Base-by-base conservation (phyloP, 2,888 invertebrate genomes). In the Beris morrisii region DNA sequence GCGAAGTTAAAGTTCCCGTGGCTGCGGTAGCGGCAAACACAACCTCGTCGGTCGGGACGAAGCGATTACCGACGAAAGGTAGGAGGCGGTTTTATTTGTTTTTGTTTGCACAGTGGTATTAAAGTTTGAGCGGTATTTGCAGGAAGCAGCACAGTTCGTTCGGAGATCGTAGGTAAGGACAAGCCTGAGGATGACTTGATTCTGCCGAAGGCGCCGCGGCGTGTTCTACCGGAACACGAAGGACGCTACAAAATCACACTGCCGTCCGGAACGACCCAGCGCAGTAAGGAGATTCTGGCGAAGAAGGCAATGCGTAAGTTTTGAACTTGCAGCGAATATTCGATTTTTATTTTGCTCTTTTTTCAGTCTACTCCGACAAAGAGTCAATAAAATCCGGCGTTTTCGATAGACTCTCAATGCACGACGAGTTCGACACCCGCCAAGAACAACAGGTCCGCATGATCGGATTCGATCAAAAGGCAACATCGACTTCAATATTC, bases 241-340 rank as follows among this genome's bases (percentile, higher is more conserved):
- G 85, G 84, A 7, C 78, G 80, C 66, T 85, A 85, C 73, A 84
- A 83, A 73, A 82, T 85, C 1, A 84, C 80, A 66, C 77, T 85
- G 73, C 85, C 85, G 0, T 74, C 79, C 5, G 85, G 85, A 1
- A 81, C 79, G 6, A 84, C 84, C 1, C 79, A 81, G 45, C 79
- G 82, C 58, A 84, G 84, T 70, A 82, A 82, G 70, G 79, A 83
- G 70, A 81, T 84, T 45, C 68, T 81, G 28, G 80, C 78, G 6
- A 81, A 80, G 68, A 74, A 79, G 45, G 79, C 79, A 6, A 73
- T 76, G 68, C 71, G 80, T 80, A 74, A 71, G 77, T 67, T 50
- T 7, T 22, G 54, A 59, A 31, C 50, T 52, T 44, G n/a, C 1
- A 2, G 9, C 38, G 38, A 38, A 1, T 22, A 3, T 38, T 9